phyloP scores from a whole-genome alignment of 2,113 vertebrate species.

The Proterorhinus semilunaris region DNA sequence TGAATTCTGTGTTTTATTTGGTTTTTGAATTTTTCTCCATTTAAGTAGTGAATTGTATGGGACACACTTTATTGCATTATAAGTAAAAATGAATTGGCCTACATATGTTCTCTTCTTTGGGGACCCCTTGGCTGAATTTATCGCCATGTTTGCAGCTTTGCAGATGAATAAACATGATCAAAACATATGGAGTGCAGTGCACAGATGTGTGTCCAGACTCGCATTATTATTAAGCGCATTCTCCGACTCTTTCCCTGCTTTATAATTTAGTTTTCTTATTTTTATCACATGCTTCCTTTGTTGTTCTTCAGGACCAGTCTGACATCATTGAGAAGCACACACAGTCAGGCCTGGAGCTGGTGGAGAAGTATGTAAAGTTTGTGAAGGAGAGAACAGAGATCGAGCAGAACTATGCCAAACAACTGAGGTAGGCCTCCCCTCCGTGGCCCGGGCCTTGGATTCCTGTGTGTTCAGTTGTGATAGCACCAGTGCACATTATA shows the following conservation, averaged over 20 bases:
- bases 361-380: constrained; percentile 91
- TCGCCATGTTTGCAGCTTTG: constrained; percentile 22
- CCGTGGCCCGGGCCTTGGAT: constrained; percentile 12
- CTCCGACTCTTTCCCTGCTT: constrained; percentile 9
- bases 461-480: constrained; percentile 27
- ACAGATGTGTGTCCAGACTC: constrained; percentile 37
- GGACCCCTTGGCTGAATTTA: neutral
- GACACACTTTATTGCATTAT: too few species aligned
- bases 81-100: neutral
- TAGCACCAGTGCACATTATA: constrained; percentile 33
- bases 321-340: constrained; percentile 89
- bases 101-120: neutral
- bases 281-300: constrained; percentile 29
- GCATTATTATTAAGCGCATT: constrained; percentile 25
- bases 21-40: too few species aligned
- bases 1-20: too few species aligned
- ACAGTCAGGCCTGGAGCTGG: constrained; percentile 86
- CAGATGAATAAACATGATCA: constrained; percentile 16
- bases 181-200: constrained; percentile 46
- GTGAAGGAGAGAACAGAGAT: constrained; percentile 89
- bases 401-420: constrained; percentile 88
- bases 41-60: too few species aligned
- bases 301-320: constrained; percentile 81
- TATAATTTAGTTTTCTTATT: constrained; percentile 40
- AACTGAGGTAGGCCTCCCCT: constrained; percentile 66